Conservation (phyloP, 2,113 vertebrate genomes). For the Brienomyrus brachyistius region DNA sequence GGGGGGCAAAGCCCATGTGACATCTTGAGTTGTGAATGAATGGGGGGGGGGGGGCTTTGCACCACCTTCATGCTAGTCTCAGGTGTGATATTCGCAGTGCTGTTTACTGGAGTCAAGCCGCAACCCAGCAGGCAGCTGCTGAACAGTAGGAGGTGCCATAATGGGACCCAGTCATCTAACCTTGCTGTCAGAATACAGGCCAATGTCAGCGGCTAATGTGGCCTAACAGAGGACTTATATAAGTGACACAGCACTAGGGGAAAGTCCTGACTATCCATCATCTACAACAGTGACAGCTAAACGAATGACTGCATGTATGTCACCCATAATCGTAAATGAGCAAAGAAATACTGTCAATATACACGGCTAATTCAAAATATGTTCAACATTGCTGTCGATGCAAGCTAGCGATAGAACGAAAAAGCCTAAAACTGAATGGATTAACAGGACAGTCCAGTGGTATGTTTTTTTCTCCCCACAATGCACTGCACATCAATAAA, state of each 20-base stretch:
- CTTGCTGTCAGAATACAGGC: neutral
- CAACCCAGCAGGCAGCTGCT: neutral
- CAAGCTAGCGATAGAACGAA: neutral
- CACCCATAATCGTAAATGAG: neutral
- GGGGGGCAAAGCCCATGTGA: neutral
- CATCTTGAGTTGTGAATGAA: neutral
- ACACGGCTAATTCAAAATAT: neutral
- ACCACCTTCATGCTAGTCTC: neutral
- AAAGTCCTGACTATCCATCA: neutral
- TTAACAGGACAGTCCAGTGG: neutral
- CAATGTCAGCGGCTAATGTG: neutral
- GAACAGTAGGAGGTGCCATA: neutral
- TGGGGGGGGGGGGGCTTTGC: neutral
- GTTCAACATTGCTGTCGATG: neutral
- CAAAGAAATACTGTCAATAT: neutral
- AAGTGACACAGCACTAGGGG: neutral
- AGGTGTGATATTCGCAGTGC: neutral
- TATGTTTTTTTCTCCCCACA: neutral
- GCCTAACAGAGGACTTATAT: neutral
- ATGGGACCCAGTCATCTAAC: neutral
- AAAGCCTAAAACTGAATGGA: neutral
- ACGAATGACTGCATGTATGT: neutral
- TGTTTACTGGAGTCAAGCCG: neutral
- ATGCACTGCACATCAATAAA: slow-evolving; percentile 2
- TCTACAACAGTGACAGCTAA: neutral